A percentile compares a stretch with the other conserved stretches of the same genome.
These are phyloP conservation scores for Typhlichthys subterraneus DNA, from an alignment of 2,797 vertebrate genomes.

Conservation along the genomic window DNA sequence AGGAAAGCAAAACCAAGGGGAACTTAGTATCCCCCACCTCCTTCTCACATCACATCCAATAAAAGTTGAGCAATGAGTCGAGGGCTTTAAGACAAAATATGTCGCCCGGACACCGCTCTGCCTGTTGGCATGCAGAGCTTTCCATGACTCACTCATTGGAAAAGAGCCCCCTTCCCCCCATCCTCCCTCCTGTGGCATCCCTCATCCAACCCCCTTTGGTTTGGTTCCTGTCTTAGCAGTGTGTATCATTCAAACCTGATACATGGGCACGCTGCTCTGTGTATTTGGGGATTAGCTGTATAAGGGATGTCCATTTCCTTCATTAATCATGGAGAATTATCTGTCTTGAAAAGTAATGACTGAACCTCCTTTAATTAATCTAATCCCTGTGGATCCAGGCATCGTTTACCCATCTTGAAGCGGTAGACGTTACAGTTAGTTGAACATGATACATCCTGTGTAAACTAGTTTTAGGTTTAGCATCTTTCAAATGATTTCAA, in stretches of 20 bases:
- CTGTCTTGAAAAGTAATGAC: slow-evolving; percentile 25
- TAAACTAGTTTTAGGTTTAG: neutral
- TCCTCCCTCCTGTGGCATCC: slow-evolving; percentile 23
- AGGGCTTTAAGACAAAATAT: slow-evolving; percentile 34
- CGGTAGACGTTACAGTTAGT: neutral
- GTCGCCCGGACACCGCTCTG: slow-evolving; percentile 23
- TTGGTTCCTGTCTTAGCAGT: slow-evolving; percentile 33
- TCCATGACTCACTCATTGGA: slow-evolving; percentile 68
- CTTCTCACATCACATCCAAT: slow-evolving; percentile 65
- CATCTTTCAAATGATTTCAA: neutral
- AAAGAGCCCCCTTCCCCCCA: slow-evolving; percentile 37
- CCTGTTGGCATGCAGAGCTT: slow-evolving; percentile 41
- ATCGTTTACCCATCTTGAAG: neutral
- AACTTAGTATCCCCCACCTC: slow-evolving; percentile 23
- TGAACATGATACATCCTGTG: slow-evolving; percentile 11
- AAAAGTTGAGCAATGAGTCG: slow-evolving; percentile 66
- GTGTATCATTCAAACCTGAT: slow-evolving; percentile 36
- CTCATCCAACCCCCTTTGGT: slow-evolving; percentile 41
- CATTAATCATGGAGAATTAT: slow-evolving; percentile 40
- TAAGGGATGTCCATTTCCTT: slow-evolving; percentile 58
- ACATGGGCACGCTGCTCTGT: slow-evolving; percentile 21
- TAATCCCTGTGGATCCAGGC: slow-evolving; percentile 9
- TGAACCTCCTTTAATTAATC: slow-evolving; percentile 23
- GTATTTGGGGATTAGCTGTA: slow-evolving; percentile 36
- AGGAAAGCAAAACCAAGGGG: slow-evolving; percentile 36